Evolutionary conservation across 2,888 invertebrate genomes (phyloP).

Genomic region (Caenorhabditis angaria): DNA sequence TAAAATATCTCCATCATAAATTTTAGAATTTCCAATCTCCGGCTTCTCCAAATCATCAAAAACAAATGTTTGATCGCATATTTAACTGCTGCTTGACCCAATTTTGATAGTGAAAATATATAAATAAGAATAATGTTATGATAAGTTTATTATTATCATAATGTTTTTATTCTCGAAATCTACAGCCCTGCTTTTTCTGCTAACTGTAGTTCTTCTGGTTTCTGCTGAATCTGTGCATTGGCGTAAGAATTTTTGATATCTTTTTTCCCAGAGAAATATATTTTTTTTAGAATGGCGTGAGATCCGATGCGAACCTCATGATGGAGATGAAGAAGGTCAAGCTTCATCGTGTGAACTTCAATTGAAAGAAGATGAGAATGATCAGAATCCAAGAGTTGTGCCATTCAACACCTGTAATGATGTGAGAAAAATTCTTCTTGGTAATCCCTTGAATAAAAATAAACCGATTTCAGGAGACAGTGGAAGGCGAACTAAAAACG

Average conservation of each 20-base stretch:
- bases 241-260: constrained; percentile 48
- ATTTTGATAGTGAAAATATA: neutral
- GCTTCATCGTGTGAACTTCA: constrained; percentile 61
- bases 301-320: constrained; percentile 55
- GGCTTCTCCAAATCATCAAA: neutral
- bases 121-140: neutral
- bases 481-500: constrained; percentile 64
- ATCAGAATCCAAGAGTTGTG: constrained; percentile 52
- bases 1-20: no score
- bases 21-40: neutral
- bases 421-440: no score
- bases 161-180: neutral
- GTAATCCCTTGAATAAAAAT: neutral
- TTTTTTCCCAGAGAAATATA: neutral
- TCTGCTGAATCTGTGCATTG: constrained; percentile 54
- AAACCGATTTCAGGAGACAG: constrained; percentile 54
- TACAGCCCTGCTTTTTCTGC: constrained; percentile 4
- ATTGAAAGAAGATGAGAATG: constrained; percentile 61
- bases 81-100: neutral
- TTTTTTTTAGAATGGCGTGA: constrained; percentile 66
- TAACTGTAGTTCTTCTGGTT: constrained; percentile 14
- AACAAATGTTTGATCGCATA: neutral
- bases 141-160: neutral
- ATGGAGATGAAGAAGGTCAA: constrained; percentile 45
- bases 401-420: constrained; percentile 63